A percentile compares a stretch with the other conserved stretches of the same genome.
These are phyloP conservation scores for Antechinus stuartii DNA, from an alignment of 2,113 vertebrate genomes.

Conservation along the genomic window DNA sequence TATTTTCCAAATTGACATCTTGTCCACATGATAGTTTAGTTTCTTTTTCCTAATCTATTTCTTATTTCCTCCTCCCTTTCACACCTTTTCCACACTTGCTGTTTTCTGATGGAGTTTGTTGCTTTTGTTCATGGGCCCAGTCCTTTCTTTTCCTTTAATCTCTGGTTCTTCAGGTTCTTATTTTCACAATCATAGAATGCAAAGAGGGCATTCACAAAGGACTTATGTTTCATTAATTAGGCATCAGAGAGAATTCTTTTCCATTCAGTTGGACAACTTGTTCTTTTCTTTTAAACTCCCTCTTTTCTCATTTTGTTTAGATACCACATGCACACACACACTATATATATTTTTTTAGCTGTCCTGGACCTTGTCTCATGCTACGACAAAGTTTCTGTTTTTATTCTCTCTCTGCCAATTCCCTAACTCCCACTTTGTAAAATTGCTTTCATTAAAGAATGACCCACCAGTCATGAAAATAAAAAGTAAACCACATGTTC, in stretches of 20 bases:
- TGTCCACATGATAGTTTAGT: accelerated
- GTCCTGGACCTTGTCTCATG: neutral
- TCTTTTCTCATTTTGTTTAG: neutral
- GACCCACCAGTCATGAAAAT: neutral
- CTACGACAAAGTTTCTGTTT: neutral
- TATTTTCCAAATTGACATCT: neutral
- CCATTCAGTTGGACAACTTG: neutral
- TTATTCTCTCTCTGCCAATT: neutral
- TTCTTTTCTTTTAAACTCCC: neutral
- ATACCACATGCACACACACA: neutral
- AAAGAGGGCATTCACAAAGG: neutral
- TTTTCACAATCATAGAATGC: neutral
- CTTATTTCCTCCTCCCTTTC: neutral
- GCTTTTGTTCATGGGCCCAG: neutral
- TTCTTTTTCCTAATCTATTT: neutral
- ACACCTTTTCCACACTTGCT: neutral
- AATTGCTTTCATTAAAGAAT: neutral
- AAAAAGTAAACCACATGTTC: neutral
- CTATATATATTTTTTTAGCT: neutral
- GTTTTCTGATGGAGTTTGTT: neutral
- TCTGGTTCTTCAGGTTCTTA: conserved; percentile 34
- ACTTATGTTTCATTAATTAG: neutral
- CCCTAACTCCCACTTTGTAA: neutral
- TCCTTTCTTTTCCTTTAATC: neutral
- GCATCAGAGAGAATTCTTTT: conserved; percentile 17